Base-by-base conservation (phyloP, 1,140 invertebrate species). In the Acyrthosiphon pisum region DNA sequence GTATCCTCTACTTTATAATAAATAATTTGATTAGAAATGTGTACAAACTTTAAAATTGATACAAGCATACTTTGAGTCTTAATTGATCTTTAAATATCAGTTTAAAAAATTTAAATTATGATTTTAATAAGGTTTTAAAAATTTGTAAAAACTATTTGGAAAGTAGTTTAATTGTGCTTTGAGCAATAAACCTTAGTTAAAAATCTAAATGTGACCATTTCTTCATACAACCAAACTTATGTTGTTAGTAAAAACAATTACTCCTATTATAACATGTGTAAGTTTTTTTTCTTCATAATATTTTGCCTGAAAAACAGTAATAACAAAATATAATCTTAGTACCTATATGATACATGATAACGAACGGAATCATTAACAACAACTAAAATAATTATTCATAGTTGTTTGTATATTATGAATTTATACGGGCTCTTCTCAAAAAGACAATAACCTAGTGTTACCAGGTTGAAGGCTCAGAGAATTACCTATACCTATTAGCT, bases 221-320 rank as follows among this genome's bases (percentile, higher is more conserved):
- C 97, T 95, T 98, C 97, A 94, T 96, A 96, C 2, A 95, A 95
- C 97, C 97, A 97, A 35, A 96, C 95, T 35, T 95, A 93, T 30
- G 96, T 18, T 41, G 97, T 96, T 91, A 95, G 94, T n/a, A 96
- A 44, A 93, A 97, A 96, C 95, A 96, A 96, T 81, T 83, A 20
- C 95, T 46, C 97, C 97, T 93, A 97, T 95, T 41, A 95, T 93
- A 93, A 97, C 96, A 94, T 97, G 97, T 14, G 96, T 94, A 6
- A 97, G 46, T 94, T 97, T 96, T 20, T 96, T 96, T 94, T 95
- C 94, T 18, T 96, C 95, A 14, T 60, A 30, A n/a, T 68, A 68
- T n/a, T n/a, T n/a, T 68, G n/a, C n/a, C n/a, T n/a, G n/a, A n/a
- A n/a, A n/a, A n/a, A n/a, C n/a, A n/a, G n/a, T n/a, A n/a, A n/a